Evolutionary conservation across 2,113 vertebrate species (phyloP).

Genomic region (Pogonocichla stellata): DNA sequence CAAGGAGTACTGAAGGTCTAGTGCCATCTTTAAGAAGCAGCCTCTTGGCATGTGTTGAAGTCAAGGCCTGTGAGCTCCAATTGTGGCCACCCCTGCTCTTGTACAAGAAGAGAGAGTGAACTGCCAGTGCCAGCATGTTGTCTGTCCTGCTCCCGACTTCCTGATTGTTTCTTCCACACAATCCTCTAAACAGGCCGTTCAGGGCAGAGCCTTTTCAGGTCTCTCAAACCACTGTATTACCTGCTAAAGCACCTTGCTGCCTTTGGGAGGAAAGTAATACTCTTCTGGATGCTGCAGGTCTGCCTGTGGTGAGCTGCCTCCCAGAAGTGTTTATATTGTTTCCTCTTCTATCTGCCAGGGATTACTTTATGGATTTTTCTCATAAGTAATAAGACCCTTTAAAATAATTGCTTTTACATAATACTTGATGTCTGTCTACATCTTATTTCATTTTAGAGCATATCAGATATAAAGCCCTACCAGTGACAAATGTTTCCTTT

Average conservation of each 20-base stretch:
- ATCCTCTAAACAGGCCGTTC: neutral
- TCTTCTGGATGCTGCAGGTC: neutral
- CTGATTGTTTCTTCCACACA: neutral
- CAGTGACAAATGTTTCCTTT: neutral
- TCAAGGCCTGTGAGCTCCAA: neutral
- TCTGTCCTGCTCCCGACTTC: neutral
- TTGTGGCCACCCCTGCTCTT: neutral
- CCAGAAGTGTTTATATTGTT: neutral
- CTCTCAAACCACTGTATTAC: neutral
- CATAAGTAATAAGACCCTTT: neutral
- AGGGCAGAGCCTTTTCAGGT: neutral
- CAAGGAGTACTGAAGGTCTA: neutral
- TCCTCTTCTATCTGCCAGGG: neutral
- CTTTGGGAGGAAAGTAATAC: neutral
- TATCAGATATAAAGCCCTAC: neutral
- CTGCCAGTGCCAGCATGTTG: accelerated
- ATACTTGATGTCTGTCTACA: neutral
- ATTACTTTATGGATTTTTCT: neutral
- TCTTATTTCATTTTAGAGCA: neutral
- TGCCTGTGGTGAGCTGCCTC: neutral
- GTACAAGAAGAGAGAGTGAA: neutral
- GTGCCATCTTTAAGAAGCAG: neutral
- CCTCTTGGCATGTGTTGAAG: neutral
- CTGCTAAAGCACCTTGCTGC: neutral
- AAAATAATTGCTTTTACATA: neutral